These are phyloP conservation scores for Somateria mollissima DNA, from an alignment of 2,797 vertebrate genomes.

Conservation along the genomic window DNA sequence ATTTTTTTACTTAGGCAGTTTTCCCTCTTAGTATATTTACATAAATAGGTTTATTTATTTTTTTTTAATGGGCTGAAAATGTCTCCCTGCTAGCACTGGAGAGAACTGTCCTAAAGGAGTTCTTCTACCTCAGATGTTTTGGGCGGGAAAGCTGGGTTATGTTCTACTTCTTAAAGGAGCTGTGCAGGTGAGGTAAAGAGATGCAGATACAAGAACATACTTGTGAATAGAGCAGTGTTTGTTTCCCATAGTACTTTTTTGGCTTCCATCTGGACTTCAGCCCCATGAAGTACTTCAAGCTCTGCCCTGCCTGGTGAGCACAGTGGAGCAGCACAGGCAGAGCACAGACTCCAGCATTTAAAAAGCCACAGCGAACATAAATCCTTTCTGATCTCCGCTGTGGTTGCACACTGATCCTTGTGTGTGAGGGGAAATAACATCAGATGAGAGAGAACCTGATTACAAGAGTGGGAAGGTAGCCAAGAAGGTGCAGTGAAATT, in stretches of 20 bases:
- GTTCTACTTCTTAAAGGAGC: background rate
- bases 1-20: background rate
- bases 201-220: background rate
- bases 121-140: background rate
- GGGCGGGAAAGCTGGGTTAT: background rate
- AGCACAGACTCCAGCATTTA: background rate
- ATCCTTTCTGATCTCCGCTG: background rate
- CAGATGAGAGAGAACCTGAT: background rate
- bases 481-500: background rate
- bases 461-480: background rate
- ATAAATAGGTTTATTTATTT: background rate
- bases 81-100: background rate
- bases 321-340: background rate
- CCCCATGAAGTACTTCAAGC: background rate
- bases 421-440: background rate
- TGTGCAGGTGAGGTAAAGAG: background rate
- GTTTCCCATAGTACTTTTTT: background rate
- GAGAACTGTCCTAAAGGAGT: background rate
- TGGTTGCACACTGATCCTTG: background rate
- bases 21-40: background rate
- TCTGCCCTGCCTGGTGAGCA: background rate
- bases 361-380: background rate
- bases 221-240: background rate
- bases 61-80: background rate
- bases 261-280: background rate